These are phyloP conservation scores for Bursaphelenchus okinawaensis DNA, from an alignment of 2,888 invertebrate species.

Conservation along the genomic window DNA sequence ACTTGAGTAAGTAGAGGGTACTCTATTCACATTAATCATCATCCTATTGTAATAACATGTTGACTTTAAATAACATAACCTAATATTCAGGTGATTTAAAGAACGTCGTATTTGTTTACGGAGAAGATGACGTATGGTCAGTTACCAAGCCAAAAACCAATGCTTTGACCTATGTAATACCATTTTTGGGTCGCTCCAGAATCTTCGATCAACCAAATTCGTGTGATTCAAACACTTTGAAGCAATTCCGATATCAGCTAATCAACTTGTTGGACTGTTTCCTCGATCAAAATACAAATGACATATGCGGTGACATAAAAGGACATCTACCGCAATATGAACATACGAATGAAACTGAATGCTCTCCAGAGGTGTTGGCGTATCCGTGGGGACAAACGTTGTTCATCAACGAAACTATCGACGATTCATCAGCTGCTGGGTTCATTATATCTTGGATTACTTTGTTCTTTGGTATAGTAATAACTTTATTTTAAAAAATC, in stretches of 20 bases:
- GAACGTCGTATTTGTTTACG: background rate
- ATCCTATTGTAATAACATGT: no score
- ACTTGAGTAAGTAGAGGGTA: no score
- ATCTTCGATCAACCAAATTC: background rate
- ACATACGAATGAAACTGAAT: background rate
- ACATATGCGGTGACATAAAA: background rate
- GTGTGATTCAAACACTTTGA: conserved; percentile 6
- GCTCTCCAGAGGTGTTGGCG: background rate
- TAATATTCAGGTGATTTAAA: no score
- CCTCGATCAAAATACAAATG: background rate
- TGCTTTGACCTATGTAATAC: background rate
- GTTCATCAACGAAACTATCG: no score
- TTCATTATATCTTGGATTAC: no score
- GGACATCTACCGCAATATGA: background rate
- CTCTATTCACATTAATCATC: no score
- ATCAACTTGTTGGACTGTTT: conserved; percentile 7
- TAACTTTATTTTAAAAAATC: no score
- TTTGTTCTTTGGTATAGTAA: no score
- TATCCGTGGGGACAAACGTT: conserved; percentile 11
- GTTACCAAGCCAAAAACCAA: background rate
- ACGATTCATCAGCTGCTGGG: no score
- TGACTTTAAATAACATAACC: no score
- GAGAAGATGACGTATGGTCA: background rate
- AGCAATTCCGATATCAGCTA: background rate
- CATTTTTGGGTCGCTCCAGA: background rate